Percentiles rank a stretch among this genome's conserved stretches.
These are phyloP conservation scores for Acronicta leporina DNA, from an alignment of 2,888 invertebrate genomes.

Conservation along the genomic window DNA sequence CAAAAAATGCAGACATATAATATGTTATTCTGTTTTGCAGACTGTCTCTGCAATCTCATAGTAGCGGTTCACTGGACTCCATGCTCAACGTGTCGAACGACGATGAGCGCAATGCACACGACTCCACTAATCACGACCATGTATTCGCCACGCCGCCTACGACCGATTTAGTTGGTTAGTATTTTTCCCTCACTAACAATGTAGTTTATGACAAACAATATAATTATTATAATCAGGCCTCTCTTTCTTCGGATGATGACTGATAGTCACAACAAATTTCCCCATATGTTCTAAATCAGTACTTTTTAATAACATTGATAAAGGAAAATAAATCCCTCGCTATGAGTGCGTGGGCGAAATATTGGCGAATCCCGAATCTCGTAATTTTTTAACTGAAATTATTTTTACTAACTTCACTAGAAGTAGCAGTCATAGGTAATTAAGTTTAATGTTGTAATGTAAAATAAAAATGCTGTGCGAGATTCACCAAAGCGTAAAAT, in stretches of 20 bases:
- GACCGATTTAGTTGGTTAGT: conserved; percentile 75
- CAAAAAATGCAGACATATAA: neutral
- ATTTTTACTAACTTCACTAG: neutral
- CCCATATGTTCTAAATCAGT: no score
- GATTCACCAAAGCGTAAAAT: conserved; percentile 15
- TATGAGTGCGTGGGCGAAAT: no score
- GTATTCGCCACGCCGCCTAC: conserved; percentile 77
- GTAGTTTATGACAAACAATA: neutral
- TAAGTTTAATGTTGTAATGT: neutral
- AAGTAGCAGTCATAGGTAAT: neutral
- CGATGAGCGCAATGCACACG: conserved; percentile 90
- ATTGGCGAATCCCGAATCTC: neutral
- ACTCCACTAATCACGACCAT: conserved; percentile 79
- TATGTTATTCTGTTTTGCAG: conserved; percentile 68
- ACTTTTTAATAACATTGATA: no score
- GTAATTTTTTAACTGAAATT: neutral
- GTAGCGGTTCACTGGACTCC: conserved; percentile 95
- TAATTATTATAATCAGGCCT: no score
- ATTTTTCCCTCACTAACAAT: neutral
- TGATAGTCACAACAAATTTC: no score
- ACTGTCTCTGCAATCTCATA: conserved; percentile 93
- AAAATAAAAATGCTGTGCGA: conserved; percentile 25
- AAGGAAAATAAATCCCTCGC: no score
- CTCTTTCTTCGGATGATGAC: no score
- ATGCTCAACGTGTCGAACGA: conserved; percentile 96